Conservation (phyloP, 2,113 vertebrate species). For the Theristicus caerulescens region DNA sequence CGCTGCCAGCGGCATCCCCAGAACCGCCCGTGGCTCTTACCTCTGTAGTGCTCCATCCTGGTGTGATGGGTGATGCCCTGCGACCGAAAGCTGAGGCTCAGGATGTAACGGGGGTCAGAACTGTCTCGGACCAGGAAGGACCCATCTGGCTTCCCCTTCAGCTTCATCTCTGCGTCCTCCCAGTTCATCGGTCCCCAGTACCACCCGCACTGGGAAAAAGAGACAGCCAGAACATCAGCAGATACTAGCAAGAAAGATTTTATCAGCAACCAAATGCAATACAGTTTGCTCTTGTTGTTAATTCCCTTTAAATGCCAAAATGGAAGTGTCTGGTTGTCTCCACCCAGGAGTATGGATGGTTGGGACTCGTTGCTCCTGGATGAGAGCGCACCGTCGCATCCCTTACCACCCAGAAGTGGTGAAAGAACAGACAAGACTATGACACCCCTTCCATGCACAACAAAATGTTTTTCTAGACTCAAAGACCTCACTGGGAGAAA, state of each 20-base stretch:
- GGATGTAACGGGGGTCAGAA: constrained; percentile 94
- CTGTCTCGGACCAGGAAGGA: constrained; percentile 97
- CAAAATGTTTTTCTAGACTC: neutral
- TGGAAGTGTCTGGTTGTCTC: neutral
- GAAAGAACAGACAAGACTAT: too few species aligned
- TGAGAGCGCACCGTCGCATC: accelerated
- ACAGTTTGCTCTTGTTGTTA: neutral
- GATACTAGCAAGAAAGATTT: neutral
- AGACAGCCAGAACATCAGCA: neutral
- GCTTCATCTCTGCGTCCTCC: constrained; percentile 97
- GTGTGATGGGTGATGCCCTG: constrained; percentile 96
- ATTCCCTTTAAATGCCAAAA: neutral
- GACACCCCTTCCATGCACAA: accelerated
- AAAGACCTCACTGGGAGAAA: neutral
- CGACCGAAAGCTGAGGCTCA: constrained; percentile 96
- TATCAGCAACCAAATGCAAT: neutral
- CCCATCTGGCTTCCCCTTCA: constrained; percentile 93
- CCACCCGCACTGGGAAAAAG: constrained; percentile 86
- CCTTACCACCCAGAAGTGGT: neutral
- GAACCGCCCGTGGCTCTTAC: constrained; percentile 41
- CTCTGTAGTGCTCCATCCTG: constrained; percentile 93
- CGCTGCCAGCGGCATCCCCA: neutral
- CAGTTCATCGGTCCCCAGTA: constrained; percentile 99
- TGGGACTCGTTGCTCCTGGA: neutral
- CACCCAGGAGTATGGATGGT: accelerated